Conservation (phyloP, 2,888 invertebrate species). For the Venustoraphidia nigricollis region DNA sequence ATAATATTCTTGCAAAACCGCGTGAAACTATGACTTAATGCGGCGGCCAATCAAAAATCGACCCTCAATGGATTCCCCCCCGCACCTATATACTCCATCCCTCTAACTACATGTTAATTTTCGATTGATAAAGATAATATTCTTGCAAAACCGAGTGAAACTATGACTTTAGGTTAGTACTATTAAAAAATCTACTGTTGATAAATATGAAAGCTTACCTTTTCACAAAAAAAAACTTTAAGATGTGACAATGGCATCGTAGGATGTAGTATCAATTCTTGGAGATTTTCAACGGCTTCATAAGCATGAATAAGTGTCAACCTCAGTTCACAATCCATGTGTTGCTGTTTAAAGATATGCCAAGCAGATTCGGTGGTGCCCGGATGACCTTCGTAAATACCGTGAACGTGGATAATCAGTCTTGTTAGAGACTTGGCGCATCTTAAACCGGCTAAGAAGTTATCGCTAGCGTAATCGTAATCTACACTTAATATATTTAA, state of each 20-base stretch:
- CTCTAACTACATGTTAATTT: too few species aligned
- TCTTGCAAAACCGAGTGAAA: too few species aligned
- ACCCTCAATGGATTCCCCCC: too few species aligned
- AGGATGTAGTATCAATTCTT: slow-evolving; percentile 44
- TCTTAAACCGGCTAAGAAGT: slow-evolving; percentile 25
- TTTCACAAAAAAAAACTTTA: slow-evolving; percentile 57
- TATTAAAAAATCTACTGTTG: too few species aligned
- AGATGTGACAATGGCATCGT: slow-evolving; percentile 59
- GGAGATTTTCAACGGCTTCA: slow-evolving; percentile 43
- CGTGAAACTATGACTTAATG: too few species aligned
- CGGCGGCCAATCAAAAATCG: too few species aligned
- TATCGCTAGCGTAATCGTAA: slow-evolving; percentile 36
- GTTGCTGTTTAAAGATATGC: slow-evolving; percentile 36
- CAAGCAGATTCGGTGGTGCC: slow-evolving; percentile 48
- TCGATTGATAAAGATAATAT: too few species aligned
- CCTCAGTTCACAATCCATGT: slow-evolving; percentile 40
- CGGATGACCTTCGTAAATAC: slow-evolving; percentile 43
- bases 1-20: too few species aligned
- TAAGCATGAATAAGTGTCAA: slow-evolving; percentile 52
- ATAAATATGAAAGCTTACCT: slow-evolving; percentile 24
- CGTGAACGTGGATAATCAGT: slow-evolving; percentile 54
- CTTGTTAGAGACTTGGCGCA: slow-evolving; percentile 31
- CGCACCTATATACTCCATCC: too few species aligned
- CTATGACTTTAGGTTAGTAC: too few species aligned
- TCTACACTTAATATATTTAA: slow-evolving; percentile 40